Evolutionary conservation across 2,113 vertebrate species (phyloP).

Genomic region (Brachypodius melanocephalos): DNA sequence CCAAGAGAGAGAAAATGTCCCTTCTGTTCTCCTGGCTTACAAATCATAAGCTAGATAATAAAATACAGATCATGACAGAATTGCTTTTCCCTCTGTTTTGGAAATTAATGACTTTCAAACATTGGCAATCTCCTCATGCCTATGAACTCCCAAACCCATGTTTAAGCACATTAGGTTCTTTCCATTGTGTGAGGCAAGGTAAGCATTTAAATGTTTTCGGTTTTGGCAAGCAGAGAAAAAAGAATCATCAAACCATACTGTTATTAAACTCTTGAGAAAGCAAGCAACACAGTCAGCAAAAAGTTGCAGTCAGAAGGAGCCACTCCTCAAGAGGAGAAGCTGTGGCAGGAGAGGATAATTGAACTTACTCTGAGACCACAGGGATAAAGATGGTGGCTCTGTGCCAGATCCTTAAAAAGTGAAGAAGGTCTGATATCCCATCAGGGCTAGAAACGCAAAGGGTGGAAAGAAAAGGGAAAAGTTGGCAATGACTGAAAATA

Average conservation of each 20-base stretch:
- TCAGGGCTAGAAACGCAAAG: not conserved
- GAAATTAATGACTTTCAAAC: conserved; percentile 26
- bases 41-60: conserved; percentile 27
- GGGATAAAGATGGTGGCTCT: not conserved
- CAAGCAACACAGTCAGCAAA: not conserved
- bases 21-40: conserved; percentile 15
- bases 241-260: not conserved
- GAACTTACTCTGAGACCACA: not conserved
- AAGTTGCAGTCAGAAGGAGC: not conserved
- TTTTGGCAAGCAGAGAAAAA: conserved; percentile 13
- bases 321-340: not conserved
- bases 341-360: not conserved
- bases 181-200: not conserved
- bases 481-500: not conserved
- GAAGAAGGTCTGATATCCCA: not conserved
- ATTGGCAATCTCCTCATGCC: conserved; percentile 13
- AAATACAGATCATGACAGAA: not conserved
- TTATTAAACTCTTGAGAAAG: conserved; percentile 3
- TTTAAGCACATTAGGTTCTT: not conserved
- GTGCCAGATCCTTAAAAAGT: not conserved
- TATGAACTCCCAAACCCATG: not conserved
- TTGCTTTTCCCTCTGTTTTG: conserved; percentile 2
- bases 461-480: not conserved
- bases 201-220: not conserved
- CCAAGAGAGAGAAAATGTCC: conserved; percentile 15